These are phyloP conservation scores for Oncorhynchus mykiss DNA, from an alignment of 2,113 vertebrate species.

Conservation along the genomic window DNA sequence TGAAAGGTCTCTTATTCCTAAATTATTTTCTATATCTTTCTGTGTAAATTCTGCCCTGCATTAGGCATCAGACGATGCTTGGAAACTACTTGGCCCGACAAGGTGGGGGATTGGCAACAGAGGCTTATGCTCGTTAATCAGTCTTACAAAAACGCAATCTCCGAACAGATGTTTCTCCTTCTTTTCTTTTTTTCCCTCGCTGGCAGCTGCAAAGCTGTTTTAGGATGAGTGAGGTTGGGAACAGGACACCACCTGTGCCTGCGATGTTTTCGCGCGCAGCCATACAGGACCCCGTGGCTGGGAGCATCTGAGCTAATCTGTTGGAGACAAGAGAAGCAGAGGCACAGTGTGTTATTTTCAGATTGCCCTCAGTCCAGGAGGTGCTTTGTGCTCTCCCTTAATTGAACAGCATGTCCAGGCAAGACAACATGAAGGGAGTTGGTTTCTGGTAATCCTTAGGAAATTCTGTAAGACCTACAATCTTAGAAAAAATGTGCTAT, in stretches of 20 bases:
- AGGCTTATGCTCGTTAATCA: conserved; percentile 59
- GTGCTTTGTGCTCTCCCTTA: conserved; percentile 19
- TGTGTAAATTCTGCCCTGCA: conserved; percentile 16
- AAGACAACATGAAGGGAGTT: conserved; percentile 1
- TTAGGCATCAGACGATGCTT: conserved; percentile 24
- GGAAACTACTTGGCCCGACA: conserved; percentile 52
- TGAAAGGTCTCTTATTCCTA: conserved; percentile 39
- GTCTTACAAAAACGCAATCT: conserved; percentile 66
- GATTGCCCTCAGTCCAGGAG: conserved; percentile 28
- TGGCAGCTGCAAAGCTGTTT: conserved; percentile 52
- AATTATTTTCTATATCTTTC: conserved; percentile 31
- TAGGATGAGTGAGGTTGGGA: background rate
- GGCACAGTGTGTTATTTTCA: conserved; percentile 26
- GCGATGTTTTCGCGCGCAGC: background rate
- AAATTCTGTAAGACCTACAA: too few relatives aligned
- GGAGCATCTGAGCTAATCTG: conserved; percentile 44
- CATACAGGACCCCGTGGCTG: conserved; percentile 5
- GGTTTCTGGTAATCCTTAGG: too few relatives aligned
- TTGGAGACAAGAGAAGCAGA: conserved; percentile 31
- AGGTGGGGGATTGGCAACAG: conserved; percentile 59
- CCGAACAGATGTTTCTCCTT: conserved; percentile 63
- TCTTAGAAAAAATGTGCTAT: too few relatives aligned
- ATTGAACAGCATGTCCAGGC: conserved; percentile 33
- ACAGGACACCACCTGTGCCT: conserved; percentile 46
- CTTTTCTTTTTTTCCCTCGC: conserved; percentile 8